Base-by-base conservation (phyloP, 2,113 vertebrate genomes). In the Nanger granti region DNA sequence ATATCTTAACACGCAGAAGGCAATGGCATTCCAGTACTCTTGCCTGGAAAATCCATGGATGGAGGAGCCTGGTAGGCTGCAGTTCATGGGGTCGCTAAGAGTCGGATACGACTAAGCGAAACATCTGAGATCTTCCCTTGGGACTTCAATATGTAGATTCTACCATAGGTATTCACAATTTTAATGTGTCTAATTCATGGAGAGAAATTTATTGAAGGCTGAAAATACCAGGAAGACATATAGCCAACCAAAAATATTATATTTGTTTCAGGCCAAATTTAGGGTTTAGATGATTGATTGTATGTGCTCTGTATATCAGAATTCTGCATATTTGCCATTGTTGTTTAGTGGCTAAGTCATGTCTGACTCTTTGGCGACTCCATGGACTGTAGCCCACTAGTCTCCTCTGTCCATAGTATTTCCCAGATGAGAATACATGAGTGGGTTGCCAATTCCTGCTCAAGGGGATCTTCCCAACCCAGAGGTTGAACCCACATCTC, bases 181-280 rank as follows among this genome's bases (percentile, higher is more conserved):
- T 64, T 80, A 41, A 66, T 66, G 28, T 4, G 9, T 96, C 41
- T 80, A 29, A 54, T 59, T 52, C 3, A 47, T 86, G 8, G 76
- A 96, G 29, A 96, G 22, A 85, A 80, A 89, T 79, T 37, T 87
- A 52, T 2, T 86, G 44, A 18, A 6, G 4, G 13, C 12, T 60
- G 9, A 59, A 92, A 49, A 94, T n/a, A 41, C 8, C 2, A 54
- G 52, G 31, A 84, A 60, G 79, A 94, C 92, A 5, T 34, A 31
- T 15, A 89, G 44, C 34, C 41, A 89, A 69, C 3, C 3, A 52
- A 62, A 86, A 94, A 62, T 57, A 57, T 44, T 91, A 41, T 59
- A 55, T 92, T 96, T 88, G 47, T 93, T 95, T 91, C 54, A 85
- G 76, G 14, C 6, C 7, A 82, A 28, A 54, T 66, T 89, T 80